Evolutionary conservation across 2,113 vertebrate genomes (phyloP).

Genomic region (Notarius lentiginosus): DNA sequence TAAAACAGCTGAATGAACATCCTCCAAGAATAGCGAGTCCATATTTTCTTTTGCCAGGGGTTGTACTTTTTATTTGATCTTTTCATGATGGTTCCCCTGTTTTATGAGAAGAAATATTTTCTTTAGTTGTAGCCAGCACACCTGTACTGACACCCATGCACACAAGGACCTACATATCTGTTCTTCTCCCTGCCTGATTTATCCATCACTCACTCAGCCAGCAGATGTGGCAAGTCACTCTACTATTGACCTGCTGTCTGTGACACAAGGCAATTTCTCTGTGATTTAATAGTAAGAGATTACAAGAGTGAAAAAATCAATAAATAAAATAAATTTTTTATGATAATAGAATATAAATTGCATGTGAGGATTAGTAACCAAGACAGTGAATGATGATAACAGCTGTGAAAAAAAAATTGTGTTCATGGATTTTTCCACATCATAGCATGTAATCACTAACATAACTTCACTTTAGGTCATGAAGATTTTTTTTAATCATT

Average conservation of each 20-base stretch:
- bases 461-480: neutral
- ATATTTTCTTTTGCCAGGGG: no score
- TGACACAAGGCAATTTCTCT: neutral
- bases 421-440: neutral
- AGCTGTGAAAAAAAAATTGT: neutral
- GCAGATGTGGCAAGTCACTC: neutral
- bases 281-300: neutral
- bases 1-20: no score
- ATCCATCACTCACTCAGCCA: neutral
- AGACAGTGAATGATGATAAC: neutral
- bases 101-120: neutral
- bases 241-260: neutral
- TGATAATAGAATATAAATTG: neutral
- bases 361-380: neutral
- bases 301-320: neutral
- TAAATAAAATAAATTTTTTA: neutral
- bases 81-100: neutral
- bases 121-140: constrained; percentile 13
- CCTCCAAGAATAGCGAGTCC: no score
- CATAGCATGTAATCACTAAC: neutral
- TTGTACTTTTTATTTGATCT: neutral
- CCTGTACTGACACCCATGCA: constrained; percentile 20
- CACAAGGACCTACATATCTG: neutral
- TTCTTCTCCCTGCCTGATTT: neutral
- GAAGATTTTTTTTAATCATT: neutral